Evolutionary conservation across 2,797 vertebrate species (phyloP).

Genomic region (Pseudochromis fuscus): DNA sequence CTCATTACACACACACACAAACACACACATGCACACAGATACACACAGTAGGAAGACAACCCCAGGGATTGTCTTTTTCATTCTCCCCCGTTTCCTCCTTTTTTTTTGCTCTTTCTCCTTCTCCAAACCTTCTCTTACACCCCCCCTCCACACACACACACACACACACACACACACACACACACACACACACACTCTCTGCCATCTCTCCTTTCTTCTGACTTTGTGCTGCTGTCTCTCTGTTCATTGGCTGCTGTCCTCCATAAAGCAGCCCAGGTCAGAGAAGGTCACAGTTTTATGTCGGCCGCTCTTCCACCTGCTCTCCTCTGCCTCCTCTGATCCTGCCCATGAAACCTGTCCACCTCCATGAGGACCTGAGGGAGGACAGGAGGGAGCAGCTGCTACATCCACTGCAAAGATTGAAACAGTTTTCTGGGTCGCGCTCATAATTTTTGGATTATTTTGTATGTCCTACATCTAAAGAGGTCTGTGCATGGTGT

Average conservation of each 20-base stretch:
- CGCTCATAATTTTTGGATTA: too few relatives aligned
- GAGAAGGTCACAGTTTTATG: slow-evolving; percentile 33
- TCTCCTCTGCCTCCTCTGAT: slow-evolving; percentile 44
- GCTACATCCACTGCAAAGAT: background rate
- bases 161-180: too few relatives aligned
- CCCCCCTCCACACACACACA: background rate
- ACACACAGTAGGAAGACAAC: slow-evolving; percentile 17
- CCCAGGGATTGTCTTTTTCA: slow-evolving; percentile 48
- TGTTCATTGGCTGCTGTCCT: slow-evolving; percentile 1
- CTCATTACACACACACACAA: slow-evolving; percentile 56
- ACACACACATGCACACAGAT: slow-evolving; percentile 18
- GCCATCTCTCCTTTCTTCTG: background rate
- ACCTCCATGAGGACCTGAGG: slow-evolving; percentile 30
- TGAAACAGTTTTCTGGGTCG: background rate
- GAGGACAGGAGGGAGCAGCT: slow-evolving; percentile 30
- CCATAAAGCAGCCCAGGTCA: slow-evolving; percentile 25
- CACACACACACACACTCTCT: too few relatives aligned
- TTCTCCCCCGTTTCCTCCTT: slow-evolving; percentile 20
- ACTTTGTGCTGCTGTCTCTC: background rate
- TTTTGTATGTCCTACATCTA: too few relatives aligned
- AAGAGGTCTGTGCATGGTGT: too few relatives aligned
- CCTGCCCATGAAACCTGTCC: slow-evolving; percentile 18
- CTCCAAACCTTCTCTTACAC: slow-evolving; percentile 18
- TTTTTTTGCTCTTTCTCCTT: slow-evolving; percentile 9
- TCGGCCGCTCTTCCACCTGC: slow-evolving; percentile 39